A percentile compares a stretch with the other conserved stretches of the same genome.
Evolutionary conservation across 1,140 invertebrate genomes (phyloP).

Genomic region (Anastrepha ludens): DNA sequence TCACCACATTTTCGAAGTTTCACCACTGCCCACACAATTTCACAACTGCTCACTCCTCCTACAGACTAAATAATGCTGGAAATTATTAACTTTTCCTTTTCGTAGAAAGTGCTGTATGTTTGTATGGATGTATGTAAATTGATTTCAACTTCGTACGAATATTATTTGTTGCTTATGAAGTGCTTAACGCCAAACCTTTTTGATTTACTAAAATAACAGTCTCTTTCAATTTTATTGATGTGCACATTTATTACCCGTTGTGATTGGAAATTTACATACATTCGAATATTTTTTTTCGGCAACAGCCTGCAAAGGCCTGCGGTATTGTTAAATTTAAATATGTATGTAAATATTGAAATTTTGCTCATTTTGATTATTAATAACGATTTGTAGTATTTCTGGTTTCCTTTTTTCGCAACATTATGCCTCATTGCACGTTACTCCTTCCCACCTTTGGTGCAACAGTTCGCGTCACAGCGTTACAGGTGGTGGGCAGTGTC

Average conservation of each 20-base stretch:
- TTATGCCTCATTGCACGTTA: neutral
- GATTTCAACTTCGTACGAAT: neutral
- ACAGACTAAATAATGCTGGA: neutral
- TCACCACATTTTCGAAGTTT: neutral
- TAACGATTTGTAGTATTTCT: neutral
- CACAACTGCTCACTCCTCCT: neutral
- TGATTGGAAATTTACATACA: neutral
- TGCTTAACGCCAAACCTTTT: neutral
- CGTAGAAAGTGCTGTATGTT: constrained; percentile 2
- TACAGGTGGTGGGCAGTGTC: constrained; percentile 5
- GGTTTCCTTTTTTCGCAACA: neutral
- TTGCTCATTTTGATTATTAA: neutral
- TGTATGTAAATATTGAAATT: neutral
- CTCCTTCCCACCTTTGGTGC: neutral
- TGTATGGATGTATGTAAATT: neutral
- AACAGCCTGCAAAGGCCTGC: neutral
- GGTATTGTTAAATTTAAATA: neutral
- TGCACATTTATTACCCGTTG: neutral
- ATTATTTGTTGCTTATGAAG: neutral
- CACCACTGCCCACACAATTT: neutral
- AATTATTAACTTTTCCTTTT: constrained; percentile 21
- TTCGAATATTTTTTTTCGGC: neutral
- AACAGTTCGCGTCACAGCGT: neutral
- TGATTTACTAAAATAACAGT: constrained; percentile 1
- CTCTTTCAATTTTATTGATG: neutral